Evolutionary conservation across 1,140 invertebrate species (phyloP), one percentile per base, ranked within the genome.

Genomic region (Drosophila ercepeae): DNA sequence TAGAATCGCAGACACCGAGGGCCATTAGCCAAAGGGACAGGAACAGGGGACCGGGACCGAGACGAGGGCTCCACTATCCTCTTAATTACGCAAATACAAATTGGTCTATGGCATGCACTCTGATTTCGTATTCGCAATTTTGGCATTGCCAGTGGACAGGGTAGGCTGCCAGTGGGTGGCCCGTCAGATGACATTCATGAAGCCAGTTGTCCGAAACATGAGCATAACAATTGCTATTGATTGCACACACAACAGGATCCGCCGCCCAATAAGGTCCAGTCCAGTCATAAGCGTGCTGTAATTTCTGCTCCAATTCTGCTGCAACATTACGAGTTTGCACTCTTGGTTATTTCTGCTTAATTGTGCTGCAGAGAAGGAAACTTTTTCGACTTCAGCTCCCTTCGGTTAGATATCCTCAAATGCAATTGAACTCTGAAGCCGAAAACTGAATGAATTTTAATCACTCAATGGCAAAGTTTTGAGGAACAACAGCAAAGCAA

Each of bases 21-120:
- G 60, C 74, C 64, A 83, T 83, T 75, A 61, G 60, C 13, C 14
- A 16, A 9, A 45, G 63, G 59, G 41, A 21, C 19, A 42, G 41
- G 44, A 45, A 34, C 61, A 64, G 58, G 53, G 53, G 41, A 34
- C 45, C 1, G 29, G 11, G 25, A 0, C 5, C 25, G 0, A 5
- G 7, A 27, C 27, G 9, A 9, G 29, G 29, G 29, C 29, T 11
- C 11, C 58, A 79, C 58, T 53, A 36, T 75, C 46, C 58, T 61
- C 64, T 78, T 86, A 86, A 84, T 86, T 86, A 81, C 57, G 77
- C 58, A 61, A 70, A 72, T 60, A 76, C 76, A 81, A 86, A 84
- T 88, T 76, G 67, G 50, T 69, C 44, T 53, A 68, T 69, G 41
- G 76, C 76, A 81, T 81, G 76, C 77, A 57, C 51, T 70, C 53